Evolutionary conservation across 2,113 vertebrate species (phyloP), one percentile per base, ranked within the genome.

Genomic region (Rhodinocichla rosea): DNA sequence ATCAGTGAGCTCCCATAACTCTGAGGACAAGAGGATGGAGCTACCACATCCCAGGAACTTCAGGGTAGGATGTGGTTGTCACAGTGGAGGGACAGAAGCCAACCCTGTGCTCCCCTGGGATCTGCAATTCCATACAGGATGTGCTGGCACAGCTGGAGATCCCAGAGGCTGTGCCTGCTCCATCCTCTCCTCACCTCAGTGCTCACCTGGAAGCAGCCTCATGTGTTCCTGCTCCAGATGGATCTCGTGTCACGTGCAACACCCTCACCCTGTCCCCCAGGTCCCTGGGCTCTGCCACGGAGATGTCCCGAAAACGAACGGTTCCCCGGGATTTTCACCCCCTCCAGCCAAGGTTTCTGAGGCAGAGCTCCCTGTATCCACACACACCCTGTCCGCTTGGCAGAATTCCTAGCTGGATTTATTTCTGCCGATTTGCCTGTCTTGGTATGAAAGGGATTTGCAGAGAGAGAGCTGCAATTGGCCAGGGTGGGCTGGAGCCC

Each of bases 321-420:
- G 9, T 75, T 30, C 11, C 45, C 57, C 2, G 0, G 55, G 33
- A 30, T 63, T 40, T 67, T 5, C 23, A 23, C 44, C 23, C 13
- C 0, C 33, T 53, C 20, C 27, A 44, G 44, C 60, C 68, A 32
- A 35, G 44, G 78, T 89, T 92, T 59, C 53, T 24, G 4, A 83
- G 71, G 88, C 60, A 86, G 85, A 86, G 64, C 56, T 84, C 55
- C 37, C 80, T 60, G 64, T 17, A 1, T 71, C 71, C 33, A 18
- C 89, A 26, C 89, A 68, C 74, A 2, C 85, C 82, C 89, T 45
- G 60, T 62, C 88, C 52, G 0, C 55, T 70, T 97, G 97, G 93
- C 95, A 95, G 95, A 94, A 97, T 97, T 97, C 97, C 93, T 96
- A 6, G 59, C 93, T 97, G 97, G 96, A 97, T 97, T 97, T 97